These are phyloP conservation scores for Ommatoiulus sabulosus DNA, from an alignment of 2,888 invertebrate species.

Conservation along the genomic window DNA sequence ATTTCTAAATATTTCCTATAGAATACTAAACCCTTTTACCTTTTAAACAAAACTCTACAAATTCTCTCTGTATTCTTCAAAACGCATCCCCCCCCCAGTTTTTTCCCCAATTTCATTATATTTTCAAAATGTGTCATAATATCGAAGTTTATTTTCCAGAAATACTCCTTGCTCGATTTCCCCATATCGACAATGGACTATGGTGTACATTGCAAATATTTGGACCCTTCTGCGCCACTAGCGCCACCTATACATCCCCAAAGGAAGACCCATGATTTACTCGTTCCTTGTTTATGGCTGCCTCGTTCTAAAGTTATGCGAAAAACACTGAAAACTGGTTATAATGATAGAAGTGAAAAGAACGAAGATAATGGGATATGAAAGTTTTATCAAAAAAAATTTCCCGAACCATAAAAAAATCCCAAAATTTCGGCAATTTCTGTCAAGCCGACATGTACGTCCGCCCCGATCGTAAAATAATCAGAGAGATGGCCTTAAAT, in stretches of 20 bases:
- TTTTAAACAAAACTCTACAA: no score
- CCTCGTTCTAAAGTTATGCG: background rate
- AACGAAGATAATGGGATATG: background rate
- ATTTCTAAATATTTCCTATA: no score
- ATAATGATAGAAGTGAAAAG: background rate
- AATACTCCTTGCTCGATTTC: no score
- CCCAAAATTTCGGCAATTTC: conserved; percentile 8
- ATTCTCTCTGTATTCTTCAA: no score
- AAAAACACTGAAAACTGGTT: background rate
- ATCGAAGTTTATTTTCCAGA: no score
- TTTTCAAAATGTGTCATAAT: no score
- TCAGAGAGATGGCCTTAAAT: background rate
- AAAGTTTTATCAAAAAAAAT: background rate
- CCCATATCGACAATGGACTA: no score
- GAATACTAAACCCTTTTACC: no score
- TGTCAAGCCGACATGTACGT: background rate
- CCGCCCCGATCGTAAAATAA: conserved; percentile 1
- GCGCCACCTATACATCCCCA: background rate
- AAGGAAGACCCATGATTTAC: background rate
- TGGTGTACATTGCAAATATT: background rate
- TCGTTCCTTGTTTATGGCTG: background rate
- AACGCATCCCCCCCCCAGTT: no score
- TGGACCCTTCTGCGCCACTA: background rate
- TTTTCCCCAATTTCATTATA: no score
- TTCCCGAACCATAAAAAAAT: background rate